Evolutionary conservation across 2,888 invertebrate species (phyloP).

Genomic region (Conus canariensis): DNA sequence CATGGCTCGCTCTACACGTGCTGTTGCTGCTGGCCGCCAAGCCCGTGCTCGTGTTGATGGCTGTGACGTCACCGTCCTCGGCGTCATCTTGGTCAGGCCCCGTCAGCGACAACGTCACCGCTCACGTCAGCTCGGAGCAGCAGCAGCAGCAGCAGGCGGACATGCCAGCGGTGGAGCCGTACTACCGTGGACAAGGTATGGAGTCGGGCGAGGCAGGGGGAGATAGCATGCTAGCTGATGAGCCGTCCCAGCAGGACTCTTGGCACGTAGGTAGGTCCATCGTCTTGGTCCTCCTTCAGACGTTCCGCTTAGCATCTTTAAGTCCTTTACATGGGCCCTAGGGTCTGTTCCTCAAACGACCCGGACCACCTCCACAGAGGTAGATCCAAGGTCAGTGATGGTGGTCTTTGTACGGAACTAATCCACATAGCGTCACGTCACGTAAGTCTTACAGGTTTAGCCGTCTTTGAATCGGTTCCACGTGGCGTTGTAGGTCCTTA

Average conservation of each 20-base stretch:
- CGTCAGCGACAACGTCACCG: conserved; percentile 33
- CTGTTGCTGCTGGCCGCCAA: conserved; percentile 29
- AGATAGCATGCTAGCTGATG: conserved; percentile 31
- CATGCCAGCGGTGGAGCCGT: neutral
- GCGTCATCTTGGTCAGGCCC: neutral
- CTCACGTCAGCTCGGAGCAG: neutral
- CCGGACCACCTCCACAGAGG: too few species aligned
- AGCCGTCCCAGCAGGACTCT: neutral
- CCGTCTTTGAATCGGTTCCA: too few species aligned
- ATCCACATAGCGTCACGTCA: too few species aligned
- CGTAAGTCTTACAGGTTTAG: too few species aligned
- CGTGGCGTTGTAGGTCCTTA: too few species aligned
- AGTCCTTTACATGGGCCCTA: too few species aligned
- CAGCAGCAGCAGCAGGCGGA: conserved; percentile 11
- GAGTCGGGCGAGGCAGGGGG: conserved; percentile 7
- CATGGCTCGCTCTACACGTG: conserved; percentile 38
- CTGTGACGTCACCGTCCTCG: neutral
- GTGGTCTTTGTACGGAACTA: too few species aligned
- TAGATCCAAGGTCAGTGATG: too few species aligned
- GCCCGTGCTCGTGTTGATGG: conserved; percentile 15
- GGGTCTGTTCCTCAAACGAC: too few species aligned
- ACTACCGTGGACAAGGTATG: conserved; percentile 31
- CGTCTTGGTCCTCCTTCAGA: neutral
- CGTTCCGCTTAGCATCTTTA: too few species aligned
- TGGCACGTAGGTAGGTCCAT: neutral